phyloP scores from a whole-genome alignment of 2,797 vertebrate genomes.

The Scyliorhinus canicula region DNA sequence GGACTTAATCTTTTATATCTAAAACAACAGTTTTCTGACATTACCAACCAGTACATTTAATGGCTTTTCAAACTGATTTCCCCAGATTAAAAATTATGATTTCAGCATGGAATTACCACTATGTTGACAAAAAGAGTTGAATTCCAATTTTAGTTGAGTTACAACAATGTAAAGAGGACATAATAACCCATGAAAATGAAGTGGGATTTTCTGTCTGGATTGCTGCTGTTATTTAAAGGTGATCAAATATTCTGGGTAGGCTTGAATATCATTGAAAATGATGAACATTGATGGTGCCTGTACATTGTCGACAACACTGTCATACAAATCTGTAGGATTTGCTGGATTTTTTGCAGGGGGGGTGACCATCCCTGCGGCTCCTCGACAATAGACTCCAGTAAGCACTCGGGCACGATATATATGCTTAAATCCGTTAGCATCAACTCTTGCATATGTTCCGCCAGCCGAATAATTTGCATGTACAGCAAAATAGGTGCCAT shows the following conservation, averaged over 20 bases:
- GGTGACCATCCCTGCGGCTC: slow-evolving; percentile 45
- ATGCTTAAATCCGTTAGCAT: slow-evolving; percentile 52
- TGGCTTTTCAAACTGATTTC: neutral
- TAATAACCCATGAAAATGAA: neutral
- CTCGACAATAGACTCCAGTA: slow-evolving; percentile 60
- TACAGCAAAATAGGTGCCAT: slow-evolving; percentile 81
- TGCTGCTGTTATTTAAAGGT: slow-evolving; percentile 56
- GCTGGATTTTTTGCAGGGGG: slow-evolving; percentile 58
- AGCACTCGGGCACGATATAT: slow-evolving; percentile 81
- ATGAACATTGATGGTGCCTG: slow-evolving; percentile 59
- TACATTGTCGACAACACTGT: slow-evolving; percentile 66
- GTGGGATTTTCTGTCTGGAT: neutral
- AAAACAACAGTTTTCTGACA: neutral
- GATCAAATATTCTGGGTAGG: slow-evolving; percentile 84
- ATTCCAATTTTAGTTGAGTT: neutral
- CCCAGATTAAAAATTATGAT: neutral
- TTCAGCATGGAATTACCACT: neutral
- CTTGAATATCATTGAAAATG: slow-evolving; percentile 74
- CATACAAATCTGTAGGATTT: slow-evolving; percentile 51
- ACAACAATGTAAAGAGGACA: neutral
- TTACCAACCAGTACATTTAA: neutral
- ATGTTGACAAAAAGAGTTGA: neutral
- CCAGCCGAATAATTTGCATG: slow-evolving; percentile 62
- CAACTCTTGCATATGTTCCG: slow-evolving; percentile 61
- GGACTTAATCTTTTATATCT: neutral